These are phyloP conservation scores for Ceratosolen solmsi DNA, from an alignment of 1,140 invertebrate genomes.

Conservation along the genomic window DNA sequence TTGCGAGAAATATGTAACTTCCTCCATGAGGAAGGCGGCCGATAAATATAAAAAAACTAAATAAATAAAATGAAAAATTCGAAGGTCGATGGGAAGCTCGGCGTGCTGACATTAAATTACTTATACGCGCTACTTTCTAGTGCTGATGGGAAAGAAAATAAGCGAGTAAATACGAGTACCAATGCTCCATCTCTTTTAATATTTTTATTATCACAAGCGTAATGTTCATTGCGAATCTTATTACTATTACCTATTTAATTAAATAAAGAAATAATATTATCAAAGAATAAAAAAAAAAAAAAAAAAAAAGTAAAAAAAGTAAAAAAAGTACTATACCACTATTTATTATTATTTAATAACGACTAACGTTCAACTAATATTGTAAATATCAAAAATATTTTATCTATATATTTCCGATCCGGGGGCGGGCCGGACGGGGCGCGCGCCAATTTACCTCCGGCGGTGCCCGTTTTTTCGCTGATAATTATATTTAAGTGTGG, in stretches of 20 bases:
- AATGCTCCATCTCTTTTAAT: constrained; percentile 72
- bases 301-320: constrained; percentile 41
- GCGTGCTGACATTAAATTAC: constrained; percentile 39
- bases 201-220: constrained; percentile 73
- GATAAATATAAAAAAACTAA: constrained; percentile 33
- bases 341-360: constrained; percentile 73
- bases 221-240: constrained; percentile 59
- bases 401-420: constrained; percentile 73
- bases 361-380: constrained; percentile 73
- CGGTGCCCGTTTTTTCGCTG: constrained; percentile 53
- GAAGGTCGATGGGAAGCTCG: constrained; percentile 54
- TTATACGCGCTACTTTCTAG: constrained; percentile 59
- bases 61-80: constrained; percentile 33
- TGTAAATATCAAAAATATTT: constrained; percentile 75
- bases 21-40: constrained; percentile 53
- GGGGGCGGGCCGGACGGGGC: constrained; percentile 60
- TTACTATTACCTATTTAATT: constrained; percentile 47
- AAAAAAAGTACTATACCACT: constrained; percentile 67
- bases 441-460: constrained; percentile 65
- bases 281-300: constrained; percentile 39
- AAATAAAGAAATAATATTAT: constrained; percentile 46
- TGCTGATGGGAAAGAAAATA: constrained; percentile 63
- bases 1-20: constrained; percentile 21
- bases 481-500: constrained; percentile 52
- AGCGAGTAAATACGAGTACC: constrained; percentile 48